Percentiles rank a stretch among this genome's conserved stretches.
Evolutionary conservation across 2,113 vertebrate species (phyloP).

Genomic region (Pelobates fuscus): DNA sequence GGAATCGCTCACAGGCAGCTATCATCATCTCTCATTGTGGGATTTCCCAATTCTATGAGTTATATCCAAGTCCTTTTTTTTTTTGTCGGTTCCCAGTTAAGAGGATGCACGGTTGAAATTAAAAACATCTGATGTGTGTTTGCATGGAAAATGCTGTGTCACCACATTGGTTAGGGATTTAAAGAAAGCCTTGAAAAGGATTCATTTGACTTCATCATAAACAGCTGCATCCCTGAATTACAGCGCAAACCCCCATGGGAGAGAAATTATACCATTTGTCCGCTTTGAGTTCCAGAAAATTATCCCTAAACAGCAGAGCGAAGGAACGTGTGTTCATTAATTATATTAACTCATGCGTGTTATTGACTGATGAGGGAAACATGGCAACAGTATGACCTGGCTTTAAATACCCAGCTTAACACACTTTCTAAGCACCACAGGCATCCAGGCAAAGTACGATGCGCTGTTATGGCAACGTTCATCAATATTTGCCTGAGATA

Average conservation of each 20-base stretch:
- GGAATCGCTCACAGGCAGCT: not conserved
- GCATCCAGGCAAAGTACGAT: not conserved
- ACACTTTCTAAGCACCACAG: not conserved
- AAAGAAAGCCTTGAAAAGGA: not conserved
- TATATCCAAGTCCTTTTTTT: not conserved
- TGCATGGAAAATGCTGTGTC: constrained; percentile 10
- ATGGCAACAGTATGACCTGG: not conserved
- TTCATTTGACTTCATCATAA: not conserved
- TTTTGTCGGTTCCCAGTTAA: constrained; percentile 18
- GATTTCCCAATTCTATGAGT: constrained; percentile 12
- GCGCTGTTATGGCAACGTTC: not conserved
- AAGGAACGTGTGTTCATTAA: not conserved
- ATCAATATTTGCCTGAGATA: not conserved
- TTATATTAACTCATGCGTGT: not conserved
- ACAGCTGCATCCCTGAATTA: constrained; percentile 9
- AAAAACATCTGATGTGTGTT: constrained; percentile 8
- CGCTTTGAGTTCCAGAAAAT: not conserved
- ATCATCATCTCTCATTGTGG: not conserved
- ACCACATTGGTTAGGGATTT: not conserved
- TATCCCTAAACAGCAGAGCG: not conserved
- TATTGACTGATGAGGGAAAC: not conserved
- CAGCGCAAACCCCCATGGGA: not conserved
- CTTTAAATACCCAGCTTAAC: not conserved
- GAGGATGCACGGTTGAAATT: not conserved
- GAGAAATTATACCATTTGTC: not conserved